Conservation (phyloP, 1,140 invertebrate species). For the Paramacrobiotus metropolitanus region DNA sequence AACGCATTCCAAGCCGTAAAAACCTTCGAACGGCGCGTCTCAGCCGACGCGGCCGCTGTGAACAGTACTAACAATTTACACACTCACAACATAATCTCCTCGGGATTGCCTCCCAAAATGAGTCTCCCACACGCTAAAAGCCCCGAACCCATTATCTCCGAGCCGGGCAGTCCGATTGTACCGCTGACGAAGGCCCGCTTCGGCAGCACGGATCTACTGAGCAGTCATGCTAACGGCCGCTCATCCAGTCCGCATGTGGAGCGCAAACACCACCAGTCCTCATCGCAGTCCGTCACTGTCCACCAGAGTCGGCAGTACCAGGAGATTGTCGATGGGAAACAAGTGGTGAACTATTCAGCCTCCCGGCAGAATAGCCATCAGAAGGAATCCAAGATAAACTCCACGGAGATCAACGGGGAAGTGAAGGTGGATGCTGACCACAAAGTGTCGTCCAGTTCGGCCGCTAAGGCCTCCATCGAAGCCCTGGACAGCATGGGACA, state of each 20-base stretch:
- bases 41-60: not conserved
- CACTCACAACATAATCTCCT: no score
- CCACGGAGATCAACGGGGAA: not conserved
- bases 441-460: not conserved
- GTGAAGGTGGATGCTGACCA: conserved; percentile 1
- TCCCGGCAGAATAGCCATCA: not conserved
- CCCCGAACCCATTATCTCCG: not conserved
- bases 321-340: not conserved
- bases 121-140: no score
- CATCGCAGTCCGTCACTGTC: not conserved
- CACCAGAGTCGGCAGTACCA: not conserved
- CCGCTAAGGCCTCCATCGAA: not conserved
- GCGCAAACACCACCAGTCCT: not conserved
- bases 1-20: not conserved
- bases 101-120: not conserved
- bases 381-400: not conserved
- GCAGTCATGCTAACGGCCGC: not conserved
- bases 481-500: conserved; percentile 1
- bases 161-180: not conserved
- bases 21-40: not conserved
- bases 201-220: not conserved
- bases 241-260: not conserved
- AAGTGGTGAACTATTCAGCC: not conserved
- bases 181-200: not conserved
- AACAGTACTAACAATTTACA: no score